Conservation (phyloP, 2,797 vertebrate genomes). For the Lepidocolaptes lacrymiger region DNA sequence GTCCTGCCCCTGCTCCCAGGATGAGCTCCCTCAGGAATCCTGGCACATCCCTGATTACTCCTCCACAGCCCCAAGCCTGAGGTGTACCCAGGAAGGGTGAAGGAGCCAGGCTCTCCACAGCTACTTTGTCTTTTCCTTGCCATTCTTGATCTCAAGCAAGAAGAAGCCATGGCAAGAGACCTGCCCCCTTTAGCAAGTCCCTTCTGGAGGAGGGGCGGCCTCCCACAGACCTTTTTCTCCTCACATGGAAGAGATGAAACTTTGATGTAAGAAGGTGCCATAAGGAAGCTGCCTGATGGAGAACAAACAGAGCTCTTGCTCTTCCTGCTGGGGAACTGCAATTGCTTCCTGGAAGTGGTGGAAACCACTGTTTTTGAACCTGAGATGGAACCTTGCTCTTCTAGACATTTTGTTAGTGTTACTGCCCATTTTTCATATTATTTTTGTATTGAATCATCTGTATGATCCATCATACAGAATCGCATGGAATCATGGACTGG, state of each 20-base stretch:
- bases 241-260: background rate
- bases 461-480: background rate
- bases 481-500: background rate
- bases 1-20: background rate
- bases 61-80: background rate
- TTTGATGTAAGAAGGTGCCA: background rate
- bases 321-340: background rate
- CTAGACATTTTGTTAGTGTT: background rate
- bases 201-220: background rate
- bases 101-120: background rate
- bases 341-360: background rate
- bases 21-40: background rate
- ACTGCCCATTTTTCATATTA: background rate
- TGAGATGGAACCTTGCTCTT: background rate
- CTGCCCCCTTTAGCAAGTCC: background rate
- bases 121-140: background rate
- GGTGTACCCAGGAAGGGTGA: background rate
- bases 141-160: rapidly evolving
- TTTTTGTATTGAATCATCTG: background rate
- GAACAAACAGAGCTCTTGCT: background rate
- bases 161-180: background rate
- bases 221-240: background rate
- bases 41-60: background rate
- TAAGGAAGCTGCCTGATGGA: background rate
- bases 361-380: background rate